Evolutionary conservation across 2,888 invertebrate genomes (phyloP).

Genomic region (Trissolcus japonicus): DNA sequence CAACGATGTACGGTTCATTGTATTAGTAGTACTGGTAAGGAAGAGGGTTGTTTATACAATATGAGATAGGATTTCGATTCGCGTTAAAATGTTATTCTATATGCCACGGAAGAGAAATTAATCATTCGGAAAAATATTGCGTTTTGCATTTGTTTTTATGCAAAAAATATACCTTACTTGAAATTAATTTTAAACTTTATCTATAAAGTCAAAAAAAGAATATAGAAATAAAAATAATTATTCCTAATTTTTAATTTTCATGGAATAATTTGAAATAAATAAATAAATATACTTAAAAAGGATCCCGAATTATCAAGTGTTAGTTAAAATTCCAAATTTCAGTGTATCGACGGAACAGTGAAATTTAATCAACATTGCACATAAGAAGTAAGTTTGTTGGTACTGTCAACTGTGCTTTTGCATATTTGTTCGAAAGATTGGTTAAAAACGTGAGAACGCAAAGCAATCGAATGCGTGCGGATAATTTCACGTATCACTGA

Average conservation of each 20-base stretch:
- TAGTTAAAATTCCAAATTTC: too few species aligned
- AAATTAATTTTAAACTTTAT: too few species aligned
- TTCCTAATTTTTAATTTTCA: too few species aligned
- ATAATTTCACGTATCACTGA: conserved; percentile 40
- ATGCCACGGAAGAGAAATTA: conserved; percentile 57
- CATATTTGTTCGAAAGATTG: conserved; percentile 41
- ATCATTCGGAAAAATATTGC: conserved; percentile 58
- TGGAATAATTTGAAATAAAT: too few species aligned
- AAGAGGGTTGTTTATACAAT: conserved; percentile 54
- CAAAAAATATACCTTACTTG: conserved; percentile 42
- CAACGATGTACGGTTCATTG: conserved; percentile 49
- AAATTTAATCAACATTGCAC: neutral
- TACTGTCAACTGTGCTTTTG: conserved; percentile 12
- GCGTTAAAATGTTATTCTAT: conserved; percentile 56
- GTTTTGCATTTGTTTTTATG: conserved; percentile 49
- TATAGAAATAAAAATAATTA: too few species aligned
- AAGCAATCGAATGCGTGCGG: conserved; percentile 21
- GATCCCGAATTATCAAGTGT: too few species aligned
- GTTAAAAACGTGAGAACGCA: conserved; percentile 15
- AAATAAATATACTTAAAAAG: too few species aligned
- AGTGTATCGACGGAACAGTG: too few species aligned
- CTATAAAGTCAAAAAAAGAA: too few species aligned
- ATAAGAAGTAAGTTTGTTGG: neutral
- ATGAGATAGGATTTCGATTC: conserved; percentile 58
- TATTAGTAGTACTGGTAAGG: conserved; percentile 25